Conservation (phyloP, 1,140 invertebrate genomes). For the Drosophila grimshawi region DNA sequence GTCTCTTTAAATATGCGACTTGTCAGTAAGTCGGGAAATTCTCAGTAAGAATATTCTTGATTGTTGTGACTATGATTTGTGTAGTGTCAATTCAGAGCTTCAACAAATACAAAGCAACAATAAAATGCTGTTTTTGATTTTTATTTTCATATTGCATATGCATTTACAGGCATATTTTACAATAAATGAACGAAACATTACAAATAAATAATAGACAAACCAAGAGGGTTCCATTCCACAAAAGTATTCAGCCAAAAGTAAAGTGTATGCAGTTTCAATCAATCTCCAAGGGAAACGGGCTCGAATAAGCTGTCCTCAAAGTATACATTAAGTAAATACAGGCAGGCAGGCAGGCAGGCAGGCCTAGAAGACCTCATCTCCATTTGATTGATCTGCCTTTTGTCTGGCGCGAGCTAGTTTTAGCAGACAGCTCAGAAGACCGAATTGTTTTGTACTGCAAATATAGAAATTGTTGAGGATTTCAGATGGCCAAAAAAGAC, state of each 20-base stretch:
- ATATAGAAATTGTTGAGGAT: not conserved
- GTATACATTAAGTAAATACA: not conserved
- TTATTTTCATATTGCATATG: constrained; percentile 36
- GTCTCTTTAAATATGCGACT: no score
- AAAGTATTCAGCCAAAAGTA: not conserved
- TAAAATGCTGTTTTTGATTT: constrained; percentile 26
- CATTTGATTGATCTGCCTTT: constrained; percentile 85
- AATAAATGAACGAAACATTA: constrained; percentile 49
- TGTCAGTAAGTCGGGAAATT: no score
- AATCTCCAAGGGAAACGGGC: not conserved
- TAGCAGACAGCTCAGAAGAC: constrained; percentile 88
- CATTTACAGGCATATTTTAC: constrained; percentile 42
- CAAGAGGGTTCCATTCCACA: constrained; percentile 3
- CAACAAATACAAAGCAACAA: no score
- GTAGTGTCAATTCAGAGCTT: no score
- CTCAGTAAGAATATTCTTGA: no score
- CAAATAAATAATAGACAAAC: constrained; percentile 65
- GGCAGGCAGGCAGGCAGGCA: not conserved
- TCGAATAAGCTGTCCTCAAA: not conserved
- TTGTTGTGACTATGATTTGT: no score
- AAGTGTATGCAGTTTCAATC: not conserved
- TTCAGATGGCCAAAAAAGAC: no score
- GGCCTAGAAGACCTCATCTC: constrained; percentile 67
- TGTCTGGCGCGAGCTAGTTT: constrained; percentile 88
- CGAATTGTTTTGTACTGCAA: constrained; percentile 88